phyloP scores from a whole-genome alignment of 2,797 vertebrate genomes.

The Adrianichthys oophorus region DNA sequence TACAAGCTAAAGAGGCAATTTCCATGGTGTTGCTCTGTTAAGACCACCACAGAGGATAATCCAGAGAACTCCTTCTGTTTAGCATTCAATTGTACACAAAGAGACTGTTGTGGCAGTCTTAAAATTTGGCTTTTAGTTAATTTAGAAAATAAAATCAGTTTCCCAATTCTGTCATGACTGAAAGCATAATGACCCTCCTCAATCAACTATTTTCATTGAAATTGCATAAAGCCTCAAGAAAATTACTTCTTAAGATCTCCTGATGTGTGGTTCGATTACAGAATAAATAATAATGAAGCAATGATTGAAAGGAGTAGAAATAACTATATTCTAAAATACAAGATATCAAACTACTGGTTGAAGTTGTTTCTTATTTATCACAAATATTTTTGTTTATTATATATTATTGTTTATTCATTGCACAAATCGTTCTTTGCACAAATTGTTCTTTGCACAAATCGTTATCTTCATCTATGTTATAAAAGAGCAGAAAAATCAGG shows the following conservation, averaged over 20 bases:
- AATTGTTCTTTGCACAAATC: constrained; percentile 11
- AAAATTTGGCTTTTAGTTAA: constrained; percentile 34
- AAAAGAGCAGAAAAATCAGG: neutral
- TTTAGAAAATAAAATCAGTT: neutral
- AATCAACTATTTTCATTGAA: constrained; percentile 36
- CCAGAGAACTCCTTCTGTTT: constrained; percentile 16
- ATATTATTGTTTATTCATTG: too few relatives aligned
- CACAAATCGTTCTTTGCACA: constrained; percentile 7
- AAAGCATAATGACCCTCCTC: constrained; percentile 31
- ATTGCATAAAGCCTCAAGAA: constrained; percentile 30
- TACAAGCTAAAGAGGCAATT: too few relatives aligned
- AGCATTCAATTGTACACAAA: constrained; percentile 12
- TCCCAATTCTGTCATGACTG: constrained; percentile 34
- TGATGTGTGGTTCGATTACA: constrained; percentile 13
- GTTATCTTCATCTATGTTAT: neutral
- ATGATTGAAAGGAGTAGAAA: constrained; percentile 11
- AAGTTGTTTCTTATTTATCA: constrained; percentile 4
- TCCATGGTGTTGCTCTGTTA: neutral
- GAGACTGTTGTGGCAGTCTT: constrained; percentile 30
- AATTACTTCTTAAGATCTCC: constrained; percentile 19
- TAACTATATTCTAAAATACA: constrained; percentile 13
- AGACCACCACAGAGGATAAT: constrained; percentile 37
- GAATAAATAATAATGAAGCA: constrained; percentile 10
- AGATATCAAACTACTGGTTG: constrained; percentile 1
- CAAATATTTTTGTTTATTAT: neutral